Evolutionary conservation across 2,888 invertebrate species (phyloP).

Genomic region (Ellobium chinense): DNA sequence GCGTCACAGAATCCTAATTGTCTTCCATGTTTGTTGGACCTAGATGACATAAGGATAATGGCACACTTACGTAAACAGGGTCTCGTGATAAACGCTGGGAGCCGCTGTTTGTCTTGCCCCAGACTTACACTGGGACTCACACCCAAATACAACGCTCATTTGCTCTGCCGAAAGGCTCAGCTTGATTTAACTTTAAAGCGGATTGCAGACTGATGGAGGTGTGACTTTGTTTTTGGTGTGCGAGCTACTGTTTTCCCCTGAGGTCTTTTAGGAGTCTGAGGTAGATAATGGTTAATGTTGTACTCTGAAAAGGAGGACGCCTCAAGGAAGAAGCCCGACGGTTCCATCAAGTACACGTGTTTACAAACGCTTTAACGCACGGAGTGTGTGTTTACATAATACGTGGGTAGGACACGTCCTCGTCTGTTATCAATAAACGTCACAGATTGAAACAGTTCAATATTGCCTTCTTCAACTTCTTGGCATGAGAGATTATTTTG

Average conservation of each 20-base stretch:
- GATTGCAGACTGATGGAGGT: background rate
- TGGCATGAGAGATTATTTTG: no score
- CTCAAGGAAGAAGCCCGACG: background rate
- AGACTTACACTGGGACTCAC: background rate
- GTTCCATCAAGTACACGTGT: background rate
- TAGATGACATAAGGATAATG: background rate
- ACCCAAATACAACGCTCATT: background rate
- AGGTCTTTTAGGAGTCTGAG: background rate
- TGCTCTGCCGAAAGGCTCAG: background rate
- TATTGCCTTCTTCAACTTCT: no score
- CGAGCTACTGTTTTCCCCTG: no score
- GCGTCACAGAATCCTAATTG: background rate
- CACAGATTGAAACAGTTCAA: background rate
- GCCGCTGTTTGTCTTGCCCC: background rate
- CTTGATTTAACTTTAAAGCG: background rate
- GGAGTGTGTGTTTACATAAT: background rate
- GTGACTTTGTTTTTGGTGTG: background rate
- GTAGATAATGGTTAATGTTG: background rate
- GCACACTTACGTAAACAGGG: background rate
- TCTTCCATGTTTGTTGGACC: conserved; percentile 1
- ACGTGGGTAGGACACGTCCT: background rate
- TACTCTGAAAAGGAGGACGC: background rate
- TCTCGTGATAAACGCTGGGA: background rate
- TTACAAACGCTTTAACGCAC: background rate
- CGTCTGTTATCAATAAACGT: background rate